Evolutionary conservation across 1,140 invertebrate genomes (phyloP).

Genomic region (Drosophila ogumai): DNA sequence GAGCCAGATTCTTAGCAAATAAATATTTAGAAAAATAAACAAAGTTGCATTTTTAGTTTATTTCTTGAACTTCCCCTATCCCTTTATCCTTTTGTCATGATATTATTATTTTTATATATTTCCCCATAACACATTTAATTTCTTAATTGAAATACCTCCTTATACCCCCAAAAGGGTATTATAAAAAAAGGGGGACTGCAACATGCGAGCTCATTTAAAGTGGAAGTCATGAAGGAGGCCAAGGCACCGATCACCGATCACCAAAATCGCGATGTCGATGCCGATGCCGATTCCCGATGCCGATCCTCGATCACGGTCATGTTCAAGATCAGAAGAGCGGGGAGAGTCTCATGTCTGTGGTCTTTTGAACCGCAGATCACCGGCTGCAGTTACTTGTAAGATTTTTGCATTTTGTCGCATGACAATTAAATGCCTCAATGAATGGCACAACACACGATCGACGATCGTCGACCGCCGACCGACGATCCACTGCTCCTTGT

Average conservation of each 20-base stretch:
- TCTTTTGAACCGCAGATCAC: conserved; percentile 67
- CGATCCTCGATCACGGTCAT: conserved; percentile 53
- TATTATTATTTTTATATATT: not conserved
- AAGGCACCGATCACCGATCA: conserved; percentile 61
- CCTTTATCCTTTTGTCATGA: no score
- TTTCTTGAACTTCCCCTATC: no score
- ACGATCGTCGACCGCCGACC: conserved; percentile 10
- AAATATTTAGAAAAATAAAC: not conserved
- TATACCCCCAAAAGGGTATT: conserved; percentile 5
- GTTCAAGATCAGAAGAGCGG: conserved; percentile 48
- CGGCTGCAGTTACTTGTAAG: conserved; percentile 50
- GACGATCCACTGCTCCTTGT: conserved; percentile 34
- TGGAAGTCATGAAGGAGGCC: conserved; percentile 57
- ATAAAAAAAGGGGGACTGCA: conserved; percentile 28
- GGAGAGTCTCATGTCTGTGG: conserved; percentile 52
- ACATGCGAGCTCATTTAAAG: conserved; percentile 76
- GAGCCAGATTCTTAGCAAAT: not conserved
- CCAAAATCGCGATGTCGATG: conserved; percentile 51
- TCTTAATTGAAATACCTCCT: not conserved
- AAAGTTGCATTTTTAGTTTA: no score
- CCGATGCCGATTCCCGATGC: conserved; percentile 24
- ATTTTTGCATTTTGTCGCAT: conserved; percentile 77
- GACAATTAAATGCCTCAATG: conserved; percentile 77
- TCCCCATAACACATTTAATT: not conserved
- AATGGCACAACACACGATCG: conserved; percentile 72